Evolutionary conservation across 2,888 invertebrate genomes (phyloP), one percentile per base, ranked within the genome.

Genomic region (Hylaea fasciaria): DNA sequence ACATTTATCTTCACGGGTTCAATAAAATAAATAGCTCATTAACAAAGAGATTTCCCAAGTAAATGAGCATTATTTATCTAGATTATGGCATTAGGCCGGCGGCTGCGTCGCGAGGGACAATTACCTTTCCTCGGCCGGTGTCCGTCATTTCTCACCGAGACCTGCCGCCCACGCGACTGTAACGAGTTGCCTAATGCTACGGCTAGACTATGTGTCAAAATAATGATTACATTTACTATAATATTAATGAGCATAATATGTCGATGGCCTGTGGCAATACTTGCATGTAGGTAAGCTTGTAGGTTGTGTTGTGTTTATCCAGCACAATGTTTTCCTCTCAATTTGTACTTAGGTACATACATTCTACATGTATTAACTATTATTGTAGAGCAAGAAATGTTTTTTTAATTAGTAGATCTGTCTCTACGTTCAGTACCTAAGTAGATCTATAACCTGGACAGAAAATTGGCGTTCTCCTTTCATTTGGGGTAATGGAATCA

Each of bases 181-280:
- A 37, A 37, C 57, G 16, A 32, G 39, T 51, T 14, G 32, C 41
- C n/a, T 46, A 50, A 50, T 40, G 40, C 29, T 39, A 14, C 32
- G 29, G 41, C 32, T 57, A 47, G 46, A 47, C 40, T 28, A 51
- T 41, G 57, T 57, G 51, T 57, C 51, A 52, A 52, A 52, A 57
- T 57, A 56, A 56, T 44, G 46, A 57, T 57, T 14, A 32, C 51
- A 57, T 52, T 57, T 52, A 29, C 51, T 57, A 51, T n/a, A 35
- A 8, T 35, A 37, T n/a, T 37, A 12, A 52, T 46, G 39, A 57
- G 39, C 45, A 29, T 44, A n/a, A n/a, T n/a, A 44, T 50, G 29
- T 57, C 49, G 37, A 56, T 47, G 35, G 49, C 44, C 49, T n/a
- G 49, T 28, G 44, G 44, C 56, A 14, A 56, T 45, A 22, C 13